Base-by-base conservation (phyloP, 2,888 invertebrate genomes). In the Melanostoma scalare region DNA sequence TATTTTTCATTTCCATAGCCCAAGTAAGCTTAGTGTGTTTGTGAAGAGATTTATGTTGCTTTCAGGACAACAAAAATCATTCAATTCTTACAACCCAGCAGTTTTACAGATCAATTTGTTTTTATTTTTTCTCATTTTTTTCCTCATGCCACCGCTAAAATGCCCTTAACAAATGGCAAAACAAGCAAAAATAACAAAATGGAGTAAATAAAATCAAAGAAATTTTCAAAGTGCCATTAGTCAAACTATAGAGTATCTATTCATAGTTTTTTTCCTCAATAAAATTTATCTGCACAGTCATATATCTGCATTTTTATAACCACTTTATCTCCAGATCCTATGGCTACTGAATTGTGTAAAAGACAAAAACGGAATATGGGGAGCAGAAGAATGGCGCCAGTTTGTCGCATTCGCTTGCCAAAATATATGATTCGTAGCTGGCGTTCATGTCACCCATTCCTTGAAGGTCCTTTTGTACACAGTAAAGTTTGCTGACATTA, bases 371-470 rank as follows among this genome's bases (percentile, higher is more conserved):
- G 71, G 65, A 88, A 87, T 90, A 89, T 90, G 90, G 86, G 89
- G 89, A 89, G 89, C 88, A 86, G 89, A 89, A 89, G 89, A 87
- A 86, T 88, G 90, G 90, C 90, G 90, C 90, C 90, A 86, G 87
- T 86, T 85, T 87, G 90, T 86, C 90, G 90, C 86, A 87, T 87
- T 89, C 88, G 87, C 88, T 90, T 89, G 87, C 86, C 88, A 89
- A 90, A 84, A 84, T 84, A 67, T 75, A 84, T 75, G 84, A 79
- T 84, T 84, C 79, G 84, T 75, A 30, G 74, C 53, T 75, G 58
- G 42, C 74, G 48, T 58, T 44, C 67, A 56, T 63, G 3, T 74
- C 67, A 33, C 74, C 79, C 79, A 74, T 67, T 73, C 73, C 38
- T 44, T 6, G 8, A 50, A 50, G 68, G 36, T 55, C 30, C 58